Percentiles rank a stretch among this genome's conserved stretches.
These are phyloP conservation scores for Cynaeus angustus DNA, from an alignment of 2,888 invertebrate genomes.

Conservation along the genomic window DNA sequence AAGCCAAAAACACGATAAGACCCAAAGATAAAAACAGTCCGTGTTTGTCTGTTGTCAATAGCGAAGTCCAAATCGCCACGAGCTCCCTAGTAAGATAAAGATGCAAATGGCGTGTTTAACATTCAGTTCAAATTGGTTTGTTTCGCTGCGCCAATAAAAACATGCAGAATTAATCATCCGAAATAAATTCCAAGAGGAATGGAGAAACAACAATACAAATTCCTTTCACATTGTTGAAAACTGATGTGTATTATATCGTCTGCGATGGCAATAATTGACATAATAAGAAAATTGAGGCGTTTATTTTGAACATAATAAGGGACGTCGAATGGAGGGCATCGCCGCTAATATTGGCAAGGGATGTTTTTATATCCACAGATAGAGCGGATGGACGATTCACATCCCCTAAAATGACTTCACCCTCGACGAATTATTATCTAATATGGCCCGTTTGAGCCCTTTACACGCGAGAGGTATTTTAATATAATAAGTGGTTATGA, in stretches of 20 bases:
- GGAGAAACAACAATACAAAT: conserved; percentile 27
- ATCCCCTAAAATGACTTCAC: conserved; percentile 55
- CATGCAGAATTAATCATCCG: conserved; percentile 20
- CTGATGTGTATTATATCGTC: conserved; percentile 15
- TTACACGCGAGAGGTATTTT: conserved; percentile 54
- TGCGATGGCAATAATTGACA: conserved; percentile 15
- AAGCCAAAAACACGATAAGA: conserved; percentile 25
- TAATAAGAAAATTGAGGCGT: conserved; percentile 47
- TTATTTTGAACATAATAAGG: conserved; percentile 48
- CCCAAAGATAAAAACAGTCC: conserved; percentile 18
- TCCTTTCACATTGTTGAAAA: conserved; percentile 22
- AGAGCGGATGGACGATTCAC: conserved; percentile 48
- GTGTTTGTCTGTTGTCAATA: conserved; percentile 19
- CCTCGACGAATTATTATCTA: conserved; percentile 56
- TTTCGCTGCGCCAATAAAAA: conserved; percentile 18
- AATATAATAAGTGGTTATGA: conserved; percentile 54
- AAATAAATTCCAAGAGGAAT: conserved; percentile 3
- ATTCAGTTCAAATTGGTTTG: conserved; percentile 24
- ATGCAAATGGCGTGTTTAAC: conserved; percentile 29
- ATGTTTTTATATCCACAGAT: conserved; percentile 53
- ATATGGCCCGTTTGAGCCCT: conserved; percentile 51
- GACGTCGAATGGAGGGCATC: conserved; percentile 30
- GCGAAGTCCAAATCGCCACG: conserved; percentile 23
- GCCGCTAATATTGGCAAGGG: conserved; percentile 49
- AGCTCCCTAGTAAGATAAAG: conserved; percentile 15